Conservation (phyloP, 2,888 invertebrate genomes). For the Drosophila flavopinicola region DNA sequence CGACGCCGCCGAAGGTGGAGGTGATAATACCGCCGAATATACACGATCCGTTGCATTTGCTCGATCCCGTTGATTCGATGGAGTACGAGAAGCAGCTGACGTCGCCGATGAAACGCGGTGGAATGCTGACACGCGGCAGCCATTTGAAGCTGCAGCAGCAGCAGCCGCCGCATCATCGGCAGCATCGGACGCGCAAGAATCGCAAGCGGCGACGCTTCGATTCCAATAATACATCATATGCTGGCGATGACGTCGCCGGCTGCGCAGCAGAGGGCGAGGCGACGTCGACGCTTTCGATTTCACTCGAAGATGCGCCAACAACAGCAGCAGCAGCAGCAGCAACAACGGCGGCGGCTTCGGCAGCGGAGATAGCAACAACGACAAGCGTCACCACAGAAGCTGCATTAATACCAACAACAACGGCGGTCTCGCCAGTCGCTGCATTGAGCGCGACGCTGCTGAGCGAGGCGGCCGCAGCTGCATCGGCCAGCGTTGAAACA, state of each 20-base stretch:
- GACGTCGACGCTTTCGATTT: slow-evolving; percentile 59
- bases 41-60: slow-evolving; percentile 94
- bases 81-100: slow-evolving; percentile 92
- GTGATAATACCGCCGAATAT: slow-evolving; percentile 97
- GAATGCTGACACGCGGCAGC: slow-evolving; percentile 68
- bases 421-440: slow-evolving; percentile 24
- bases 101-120: slow-evolving; percentile 87
- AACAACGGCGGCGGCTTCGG: neutral
- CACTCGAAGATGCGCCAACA: slow-evolving; percentile 42
- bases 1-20: slow-evolving; percentile 89
- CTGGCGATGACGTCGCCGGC: slow-evolving; percentile 51
- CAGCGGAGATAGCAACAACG: slow-evolving; percentile 8
- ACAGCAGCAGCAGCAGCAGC: neutral
- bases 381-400: neutral
- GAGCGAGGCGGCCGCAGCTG: slow-evolving; percentile 65
- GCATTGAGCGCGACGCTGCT: slow-evolving; percentile 56
- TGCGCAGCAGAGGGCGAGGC: slow-evolving; percentile 14
- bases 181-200: slow-evolving; percentile 86
- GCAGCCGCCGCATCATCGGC: slow-evolving; percentile 62
- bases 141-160: slow-evolving; percentile 54
- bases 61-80: slow-evolving; percentile 91
- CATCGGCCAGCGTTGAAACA: slow-evolving; percentile 54
- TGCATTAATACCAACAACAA: slow-evolving; percentile 10
- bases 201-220: slow-evolving; percentile 84
- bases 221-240: slow-evolving; percentile 76